Base-by-base conservation (phyloP, 2,888 invertebrate species). In the Caenorhabditis sulstoni region DNA sequence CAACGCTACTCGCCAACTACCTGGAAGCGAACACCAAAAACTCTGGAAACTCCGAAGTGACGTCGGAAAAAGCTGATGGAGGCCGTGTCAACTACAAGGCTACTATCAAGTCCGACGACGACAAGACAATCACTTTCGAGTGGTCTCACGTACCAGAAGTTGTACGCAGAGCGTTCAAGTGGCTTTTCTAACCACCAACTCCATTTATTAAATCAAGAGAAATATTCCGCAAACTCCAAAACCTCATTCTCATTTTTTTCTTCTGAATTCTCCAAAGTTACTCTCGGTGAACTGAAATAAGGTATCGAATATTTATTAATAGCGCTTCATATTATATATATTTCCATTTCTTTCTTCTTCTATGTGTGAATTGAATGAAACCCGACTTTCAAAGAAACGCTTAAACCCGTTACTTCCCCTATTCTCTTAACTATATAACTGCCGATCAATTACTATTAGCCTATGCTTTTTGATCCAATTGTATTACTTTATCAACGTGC, bases 181-280 rank as follows among this genome's bases (percentile, higher is more conserved):
- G 87, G 87, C 84, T 87, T 9, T 80, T 87, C 79, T 87, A 85
- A 77, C n/a, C n/a, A n/a, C n/a, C n/a, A n/a, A n/a, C n/a, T 64
- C 59, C 52, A 11, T 58, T 37, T 39, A n/a, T 39, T 44, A 8
- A 44, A 44, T 44, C 7, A 14, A 16, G 3, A 53, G 35, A n/a
- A 23, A 12, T 23, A 23, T 12, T 29, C 52, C 23, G 23, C 12
- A 14, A 49, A 22, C 50, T 52, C 68, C 3, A 18, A 68, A 50
- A 57, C 12, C 29, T 22, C 49, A 45, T 53, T 12, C 39, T 52
- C 59, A 61, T 47, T 70, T 47, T 20, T 20, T 16, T 22, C 53
- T 20, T 16, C 18, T 70, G 45, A 35, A 16, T 41, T 29, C 39
- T 14, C 37, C 20, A 35, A 37, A 61, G 37, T 45, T 70, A 70